Conservation (phyloP, 2,113 vertebrate genomes). For the Otus sunia region DNA sequence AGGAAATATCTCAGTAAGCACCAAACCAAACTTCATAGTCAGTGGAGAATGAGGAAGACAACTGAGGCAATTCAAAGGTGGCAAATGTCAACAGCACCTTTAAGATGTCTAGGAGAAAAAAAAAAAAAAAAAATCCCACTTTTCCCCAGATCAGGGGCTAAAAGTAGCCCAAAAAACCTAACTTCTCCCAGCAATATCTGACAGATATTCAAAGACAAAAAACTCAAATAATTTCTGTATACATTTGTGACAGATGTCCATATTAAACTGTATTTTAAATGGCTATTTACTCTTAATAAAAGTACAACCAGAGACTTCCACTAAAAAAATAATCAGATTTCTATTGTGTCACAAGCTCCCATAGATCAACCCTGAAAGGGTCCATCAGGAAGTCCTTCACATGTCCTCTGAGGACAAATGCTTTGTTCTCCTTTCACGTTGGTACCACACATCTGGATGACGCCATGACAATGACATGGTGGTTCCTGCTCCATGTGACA, state of each 20-base stretch:
- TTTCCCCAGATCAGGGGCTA: not conserved
- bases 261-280: not conserved
- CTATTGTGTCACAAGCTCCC: not conserved
- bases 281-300: not conserved
- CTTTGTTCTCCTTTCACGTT: not conserved
- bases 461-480: not conserved
- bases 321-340: not conserved
- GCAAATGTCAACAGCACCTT: not conserved
- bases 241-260: not conserved
- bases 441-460: not conserved
- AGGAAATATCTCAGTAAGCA: not conserved
- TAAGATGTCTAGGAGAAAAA: not conserved
- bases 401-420: not conserved
- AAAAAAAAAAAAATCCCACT: not conserved
- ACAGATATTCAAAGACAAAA: not conserved
- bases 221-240: not conserved
- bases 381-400: not conserved
- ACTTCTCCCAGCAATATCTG: not conserved
- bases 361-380: not conserved
- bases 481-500: not conserved
- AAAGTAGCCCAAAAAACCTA: not conserved
- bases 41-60: not conserved
- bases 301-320: not conserved
- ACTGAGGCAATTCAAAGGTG: not conserved
- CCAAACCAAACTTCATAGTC: not conserved